Percentiles rank a stretch among this genome's conserved stretches.
phyloP scores from a whole-genome alignment of 2,797 vertebrate genomes.

The Oreortyx pictus region DNA sequence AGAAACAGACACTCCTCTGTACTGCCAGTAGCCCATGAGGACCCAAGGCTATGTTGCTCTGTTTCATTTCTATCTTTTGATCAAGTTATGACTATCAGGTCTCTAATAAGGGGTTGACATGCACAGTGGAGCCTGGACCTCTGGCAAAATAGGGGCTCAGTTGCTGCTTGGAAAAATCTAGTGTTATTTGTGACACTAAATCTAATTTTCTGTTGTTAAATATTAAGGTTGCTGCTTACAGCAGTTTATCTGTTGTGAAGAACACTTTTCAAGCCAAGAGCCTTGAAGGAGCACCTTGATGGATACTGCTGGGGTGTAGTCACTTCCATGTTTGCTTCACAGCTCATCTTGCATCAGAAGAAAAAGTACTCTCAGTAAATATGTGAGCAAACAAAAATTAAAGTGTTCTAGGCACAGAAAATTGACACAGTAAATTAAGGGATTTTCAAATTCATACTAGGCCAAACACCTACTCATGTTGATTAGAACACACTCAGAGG shows the following conservation, averaged over 20 bases:
- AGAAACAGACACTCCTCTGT: not conserved
- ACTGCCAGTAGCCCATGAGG: not conserved
- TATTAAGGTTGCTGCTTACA: not conserved
- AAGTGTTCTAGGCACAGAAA: not conserved
- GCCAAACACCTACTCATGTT: not conserved
- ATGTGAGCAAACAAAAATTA: not conserved
- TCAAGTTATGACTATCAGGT: not conserved
- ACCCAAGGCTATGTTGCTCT: not conserved
- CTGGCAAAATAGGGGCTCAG: not conserved
- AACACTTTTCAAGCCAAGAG: not conserved
- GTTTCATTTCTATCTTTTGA: not conserved
- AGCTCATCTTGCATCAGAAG: accelerated
- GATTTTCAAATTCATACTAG: not conserved
- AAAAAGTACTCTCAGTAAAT: not conserved
- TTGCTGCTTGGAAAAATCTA: not conserved
- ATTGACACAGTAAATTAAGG: not conserved
- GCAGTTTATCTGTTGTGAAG: not conserved
- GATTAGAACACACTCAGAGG: not conserved
- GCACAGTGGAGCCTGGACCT: accelerated
- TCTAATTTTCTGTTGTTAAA: not conserved
- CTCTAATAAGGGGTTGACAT: not conserved
- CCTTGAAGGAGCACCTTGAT: not conserved
- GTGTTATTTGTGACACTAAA: not conserved
- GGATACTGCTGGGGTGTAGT: not conserved
- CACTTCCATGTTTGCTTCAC: accelerated